These are phyloP conservation scores for Hucho hucho DNA, from an alignment of 2,113 vertebrate genomes.

Conservation along the genomic window DNA sequence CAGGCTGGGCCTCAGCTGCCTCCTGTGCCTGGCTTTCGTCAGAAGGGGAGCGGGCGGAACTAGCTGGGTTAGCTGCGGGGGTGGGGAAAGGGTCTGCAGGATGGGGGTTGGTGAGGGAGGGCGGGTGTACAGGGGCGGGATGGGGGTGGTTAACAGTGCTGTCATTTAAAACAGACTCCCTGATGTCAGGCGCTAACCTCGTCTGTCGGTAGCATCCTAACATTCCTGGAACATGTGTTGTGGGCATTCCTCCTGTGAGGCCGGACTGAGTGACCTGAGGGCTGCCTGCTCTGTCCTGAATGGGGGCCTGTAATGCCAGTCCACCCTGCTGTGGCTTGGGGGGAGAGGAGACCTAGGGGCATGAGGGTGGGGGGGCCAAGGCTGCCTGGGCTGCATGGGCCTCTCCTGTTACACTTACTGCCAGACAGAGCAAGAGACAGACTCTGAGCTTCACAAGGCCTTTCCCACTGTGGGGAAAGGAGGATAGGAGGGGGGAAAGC, in stretches of 20 bases:
- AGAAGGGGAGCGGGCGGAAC: conserved; percentile 30
- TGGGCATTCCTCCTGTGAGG: not conserved
- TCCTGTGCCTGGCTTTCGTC: conserved; percentile 64
- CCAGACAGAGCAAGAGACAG: conserved; percentile 18
- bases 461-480: conserved; percentile 40
- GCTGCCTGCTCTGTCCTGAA: not conserved
- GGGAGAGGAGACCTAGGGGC: not conserved
- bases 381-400: no score
- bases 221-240: not conserved
- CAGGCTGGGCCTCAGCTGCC: conserved; percentile 37
- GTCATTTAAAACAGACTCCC: conserved; percentile 17
- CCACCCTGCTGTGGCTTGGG: not conserved
- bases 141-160: not conserved
- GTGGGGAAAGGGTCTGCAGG: conserved; percentile 6
- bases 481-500: conserved; percentile 46
- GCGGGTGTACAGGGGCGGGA: not conserved
- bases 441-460: not conserved
- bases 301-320: not conserved
- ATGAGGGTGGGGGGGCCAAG: no score
- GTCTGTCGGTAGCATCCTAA: not conserved
- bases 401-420: not conserved
- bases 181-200: not conserved
- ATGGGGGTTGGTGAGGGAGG: conserved; percentile 19
- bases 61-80: conserved; percentile 26
- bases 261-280: not conserved